Evolutionary conservation across 2,797 vertebrate genomes (phyloP).

Genomic region (Aselliscus stoliczkanus): DNA sequence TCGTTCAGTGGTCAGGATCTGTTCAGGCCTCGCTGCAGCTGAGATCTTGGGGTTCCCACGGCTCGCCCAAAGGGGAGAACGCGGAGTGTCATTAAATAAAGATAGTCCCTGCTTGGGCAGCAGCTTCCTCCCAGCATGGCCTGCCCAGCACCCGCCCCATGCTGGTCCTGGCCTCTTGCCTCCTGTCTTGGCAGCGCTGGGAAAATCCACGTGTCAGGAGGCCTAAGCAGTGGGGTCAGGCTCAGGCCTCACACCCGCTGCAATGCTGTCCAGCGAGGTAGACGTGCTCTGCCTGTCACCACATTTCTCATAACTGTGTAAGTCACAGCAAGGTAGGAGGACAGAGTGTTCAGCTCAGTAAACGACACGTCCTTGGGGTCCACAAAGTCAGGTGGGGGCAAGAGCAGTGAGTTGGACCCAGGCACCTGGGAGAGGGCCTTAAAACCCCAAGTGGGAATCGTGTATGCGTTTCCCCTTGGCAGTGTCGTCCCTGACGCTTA

Average conservation of each 20-base stretch:
- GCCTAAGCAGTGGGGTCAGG: background rate
- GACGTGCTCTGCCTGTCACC: background rate
- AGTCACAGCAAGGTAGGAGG: too few species aligned
- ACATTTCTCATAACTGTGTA: accelerated
- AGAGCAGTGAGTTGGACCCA: background rate
- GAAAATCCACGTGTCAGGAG: background rate
- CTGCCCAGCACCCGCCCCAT: background rate
- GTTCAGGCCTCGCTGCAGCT: too few species aligned
- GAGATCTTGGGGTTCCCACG: accelerated
- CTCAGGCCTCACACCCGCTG: accelerated
- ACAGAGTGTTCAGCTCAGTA: background rate
- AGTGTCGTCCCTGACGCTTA: accelerated
- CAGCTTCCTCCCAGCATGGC: background rate
- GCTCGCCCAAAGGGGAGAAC: background rate
- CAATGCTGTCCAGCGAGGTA: accelerated
- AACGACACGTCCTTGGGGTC: accelerated
- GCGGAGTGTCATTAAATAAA: accelerated
- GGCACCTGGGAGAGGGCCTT: accelerated
- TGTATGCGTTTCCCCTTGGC: accelerated
- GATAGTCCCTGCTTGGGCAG: background rate
- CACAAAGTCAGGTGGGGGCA: background rate
- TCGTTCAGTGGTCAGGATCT: accelerated
- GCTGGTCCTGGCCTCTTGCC: background rate
- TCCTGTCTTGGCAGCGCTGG: background rate
- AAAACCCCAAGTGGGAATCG: too few species aligned